Evolutionary conservation across 2,888 invertebrate genomes (phyloP).

Genomic region (Nemotelus nigrinus): DNA sequence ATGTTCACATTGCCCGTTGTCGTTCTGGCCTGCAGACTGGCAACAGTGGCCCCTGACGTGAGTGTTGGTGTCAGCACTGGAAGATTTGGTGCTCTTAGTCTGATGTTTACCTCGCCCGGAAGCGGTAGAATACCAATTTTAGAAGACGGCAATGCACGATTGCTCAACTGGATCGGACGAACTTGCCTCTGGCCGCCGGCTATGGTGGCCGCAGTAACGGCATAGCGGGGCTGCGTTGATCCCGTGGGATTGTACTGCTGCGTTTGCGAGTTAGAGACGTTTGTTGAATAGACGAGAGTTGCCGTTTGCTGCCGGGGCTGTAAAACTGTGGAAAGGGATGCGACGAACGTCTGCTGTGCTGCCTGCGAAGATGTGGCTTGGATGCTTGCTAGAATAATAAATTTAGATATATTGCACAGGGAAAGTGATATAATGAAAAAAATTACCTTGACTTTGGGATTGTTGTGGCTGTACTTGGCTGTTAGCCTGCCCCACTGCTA

Average conservation of each 20-base stretch:
- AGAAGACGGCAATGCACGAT: conserved; percentile 60
- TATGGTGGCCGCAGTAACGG: conserved; percentile 60
- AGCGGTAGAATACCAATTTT: conserved; percentile 56
- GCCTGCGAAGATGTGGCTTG: conserved; percentile 56
- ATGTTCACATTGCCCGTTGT: conserved; percentile 56
- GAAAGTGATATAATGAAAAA: neutral
- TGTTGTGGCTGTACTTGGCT: conserved; percentile 51
- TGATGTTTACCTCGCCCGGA: conserved; percentile 63
- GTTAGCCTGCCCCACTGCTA: conserved; percentile 53
- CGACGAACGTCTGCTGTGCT: conserved; percentile 61
- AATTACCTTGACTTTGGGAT: conserved; percentile 46
- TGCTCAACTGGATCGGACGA: conserved; percentile 61
- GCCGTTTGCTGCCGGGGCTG: conserved; percentile 63
- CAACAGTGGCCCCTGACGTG: conserved; percentile 51
- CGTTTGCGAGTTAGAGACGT: conserved; percentile 58
- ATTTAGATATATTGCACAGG: neutral
- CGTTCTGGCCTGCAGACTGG: conserved; percentile 47
- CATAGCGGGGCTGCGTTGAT: conserved; percentile 56
- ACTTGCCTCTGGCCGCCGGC: conserved; percentile 60
- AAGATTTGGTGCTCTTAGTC: conserved; percentile 59
- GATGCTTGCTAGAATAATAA: conserved; percentile 51
- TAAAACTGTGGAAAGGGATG: conserved; percentile 60
- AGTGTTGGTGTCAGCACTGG: conserved; percentile 58
- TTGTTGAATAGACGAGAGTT: conserved; percentile 62
- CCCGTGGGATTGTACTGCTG: conserved; percentile 59